Base-by-base conservation (phyloP, 2,797 vertebrate species). In the Molossus molossus region DNA sequence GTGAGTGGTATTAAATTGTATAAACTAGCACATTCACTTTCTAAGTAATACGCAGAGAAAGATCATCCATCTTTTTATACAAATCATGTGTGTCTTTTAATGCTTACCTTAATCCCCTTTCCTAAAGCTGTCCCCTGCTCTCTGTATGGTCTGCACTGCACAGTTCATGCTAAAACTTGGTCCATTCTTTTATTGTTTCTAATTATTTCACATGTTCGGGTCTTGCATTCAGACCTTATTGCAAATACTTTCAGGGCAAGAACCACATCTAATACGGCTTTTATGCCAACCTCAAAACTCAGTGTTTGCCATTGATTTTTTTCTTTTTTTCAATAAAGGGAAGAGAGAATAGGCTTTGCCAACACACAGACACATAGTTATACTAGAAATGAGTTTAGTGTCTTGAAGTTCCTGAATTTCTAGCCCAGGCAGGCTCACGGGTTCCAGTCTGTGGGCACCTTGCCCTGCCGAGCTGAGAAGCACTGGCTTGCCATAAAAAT, bases 341-440 rank as follows among this genome's bases (percentile, higher is more conserved):
- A 85, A 97, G 90, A 94, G 64, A 76, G 69, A 85, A 94, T 48
- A 82, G 20, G 55, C 55, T 96, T 93, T 90, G 48, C 86, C 89
- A 87, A 91, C 29, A 79, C 50, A 82, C 33, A 60, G 33, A 64
- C 85, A 57, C 27, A 27, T 91, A 87, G 50, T 65, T 92, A 91
- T 45, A 60, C 87, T 93, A 91, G 77, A 86, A 76, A 65, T 33
- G 18, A 94, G 45, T 80, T 95, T 70, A 84, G 10, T 45, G 6
- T 89, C 85, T 93, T 91, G 69, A 93, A 94, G 80, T 93, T 97
- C 69, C 90, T 91, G 79, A 96, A 87, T 95, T 87, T 94, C 93
- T 87, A 96, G 72, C 25, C 67, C 60, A 89, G 89, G 73, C 58
- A 94, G 87, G 55, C 60, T 48, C 82, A 62, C 53, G 90, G 83